Evolutionary conservation across 2,113 vertebrate species (phyloP).

Genomic region (Tenrec ecaudatus): DNA sequence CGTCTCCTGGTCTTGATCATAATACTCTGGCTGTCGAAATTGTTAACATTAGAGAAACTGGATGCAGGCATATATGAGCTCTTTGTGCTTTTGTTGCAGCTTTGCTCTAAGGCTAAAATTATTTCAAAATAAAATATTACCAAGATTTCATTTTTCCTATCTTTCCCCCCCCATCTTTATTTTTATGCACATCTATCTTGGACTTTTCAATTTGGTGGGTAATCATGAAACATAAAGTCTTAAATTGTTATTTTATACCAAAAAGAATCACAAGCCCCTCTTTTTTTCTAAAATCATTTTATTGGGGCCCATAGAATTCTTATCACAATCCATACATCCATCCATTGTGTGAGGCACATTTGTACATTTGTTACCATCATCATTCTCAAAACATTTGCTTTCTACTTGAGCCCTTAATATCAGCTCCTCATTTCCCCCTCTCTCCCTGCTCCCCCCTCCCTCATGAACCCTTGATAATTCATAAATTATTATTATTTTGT

Average conservation of each 20-base stretch:
- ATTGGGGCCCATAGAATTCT: too few species aligned
- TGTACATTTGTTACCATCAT: too few species aligned
- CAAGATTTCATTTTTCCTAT: constrained; percentile 29
- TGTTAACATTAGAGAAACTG: neutral
- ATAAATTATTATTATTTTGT: too few species aligned
- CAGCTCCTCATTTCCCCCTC: too few species aligned
- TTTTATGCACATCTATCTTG: neutral
- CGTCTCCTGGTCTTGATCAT: neutral
- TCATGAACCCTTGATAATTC: too few species aligned
- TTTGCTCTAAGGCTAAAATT: constrained; percentile 27
- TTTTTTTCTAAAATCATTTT: too few species aligned
- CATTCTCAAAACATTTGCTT: too few species aligned
- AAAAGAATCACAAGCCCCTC: neutral
- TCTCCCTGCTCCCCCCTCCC: too few species aligned
- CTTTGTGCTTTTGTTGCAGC: neutral
- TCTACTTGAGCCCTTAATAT: too few species aligned
- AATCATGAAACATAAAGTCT: neutral
- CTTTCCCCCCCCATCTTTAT: neutral
- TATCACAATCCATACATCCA: too few species aligned
- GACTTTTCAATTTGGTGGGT: constrained; percentile 37
- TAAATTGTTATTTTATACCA: constrained; percentile 49
- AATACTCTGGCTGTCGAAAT: neutral
- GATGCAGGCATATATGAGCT: neutral
- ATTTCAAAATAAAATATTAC: neutral
- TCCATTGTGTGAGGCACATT: too few species aligned